Evolutionary conservation across 2,797 vertebrate species (phyloP).

Genomic region (Tarsius wallacei): DNA sequence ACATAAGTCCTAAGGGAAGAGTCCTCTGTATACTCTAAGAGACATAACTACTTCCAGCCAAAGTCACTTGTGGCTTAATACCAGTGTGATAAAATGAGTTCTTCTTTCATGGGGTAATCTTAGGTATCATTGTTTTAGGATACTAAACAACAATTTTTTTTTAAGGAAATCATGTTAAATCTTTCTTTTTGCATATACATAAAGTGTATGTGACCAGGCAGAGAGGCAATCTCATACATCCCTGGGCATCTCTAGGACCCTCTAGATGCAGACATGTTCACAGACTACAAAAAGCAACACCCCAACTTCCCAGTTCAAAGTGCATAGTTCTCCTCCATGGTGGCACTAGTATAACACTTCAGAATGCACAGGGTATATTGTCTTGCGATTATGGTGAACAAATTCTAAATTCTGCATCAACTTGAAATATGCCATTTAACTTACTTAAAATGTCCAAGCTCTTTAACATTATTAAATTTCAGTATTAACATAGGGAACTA

Average conservation of each 20-base stretch:
- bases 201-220: background rate
- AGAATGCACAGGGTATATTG: background rate
- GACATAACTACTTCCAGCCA: background rate
- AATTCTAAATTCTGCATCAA: background rate
- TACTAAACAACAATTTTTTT: background rate
- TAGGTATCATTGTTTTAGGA: background rate
- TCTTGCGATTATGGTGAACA: background rate
- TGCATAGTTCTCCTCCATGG: background rate
- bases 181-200: background rate
- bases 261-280: background rate
- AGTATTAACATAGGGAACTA: background rate
- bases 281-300: background rate
- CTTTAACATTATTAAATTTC: slow-evolving; percentile 50
- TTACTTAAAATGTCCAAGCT: slow-evolving; percentile 1
- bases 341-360: background rate
- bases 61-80: background rate
- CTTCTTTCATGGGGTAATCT: background rate
- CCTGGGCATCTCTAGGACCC: background rate
- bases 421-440: slow-evolving; percentile 1
- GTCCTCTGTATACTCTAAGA: background rate
- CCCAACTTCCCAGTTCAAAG: background rate
- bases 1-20: background rate
- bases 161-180: background rate
- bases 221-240: background rate
- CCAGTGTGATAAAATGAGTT: background rate